These are phyloP conservation scores for Caracal caracal DNA, from an alignment of 2,113 vertebrate genomes.

Conservation along the genomic window DNA sequence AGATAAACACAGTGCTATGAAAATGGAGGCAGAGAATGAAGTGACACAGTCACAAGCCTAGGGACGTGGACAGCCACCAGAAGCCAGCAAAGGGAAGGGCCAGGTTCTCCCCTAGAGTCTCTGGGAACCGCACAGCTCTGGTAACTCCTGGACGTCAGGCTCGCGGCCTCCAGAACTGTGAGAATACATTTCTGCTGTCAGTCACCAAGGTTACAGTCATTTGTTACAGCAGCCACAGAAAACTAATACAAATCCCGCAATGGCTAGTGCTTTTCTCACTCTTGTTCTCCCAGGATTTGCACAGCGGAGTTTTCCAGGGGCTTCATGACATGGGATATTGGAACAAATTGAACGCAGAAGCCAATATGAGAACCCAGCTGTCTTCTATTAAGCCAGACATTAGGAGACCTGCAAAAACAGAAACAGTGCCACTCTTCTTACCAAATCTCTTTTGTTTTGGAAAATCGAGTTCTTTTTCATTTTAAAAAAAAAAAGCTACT, in stretches of 20 bases:
- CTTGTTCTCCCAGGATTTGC: not conserved
- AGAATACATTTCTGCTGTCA: not conserved
- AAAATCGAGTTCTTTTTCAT: slow-evolving; percentile 2
- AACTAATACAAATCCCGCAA: not conserved
- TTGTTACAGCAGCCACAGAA: not conserved
- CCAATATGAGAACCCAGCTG: not conserved
- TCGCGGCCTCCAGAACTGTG: not conserved
- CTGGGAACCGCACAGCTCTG: no score
- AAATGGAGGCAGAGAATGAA: not conserved
- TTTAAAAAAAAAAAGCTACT: not conserved
- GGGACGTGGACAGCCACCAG: not conserved
- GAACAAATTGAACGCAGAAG: slow-evolving; percentile 15
- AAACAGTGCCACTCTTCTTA: slow-evolving; percentile 1
- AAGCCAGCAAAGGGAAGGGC: no score
- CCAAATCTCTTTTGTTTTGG: not conserved
- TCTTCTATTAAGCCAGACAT: slow-evolving; percentile 29
- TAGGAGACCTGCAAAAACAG: not conserved
- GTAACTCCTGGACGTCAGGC: not conserved
- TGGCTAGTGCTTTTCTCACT: not conserved
- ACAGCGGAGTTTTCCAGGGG: not conserved
- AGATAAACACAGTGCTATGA: not conserved
- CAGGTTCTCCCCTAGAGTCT: not conserved
- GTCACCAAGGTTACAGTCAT: not conserved
- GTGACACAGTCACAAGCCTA: not conserved
- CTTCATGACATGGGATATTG: not conserved